Evolutionary conservation across 2,888 invertebrate species (phyloP), one percentile per base, ranked within the genome.

Genomic region (Rhogogaster chlorosoma): DNA sequence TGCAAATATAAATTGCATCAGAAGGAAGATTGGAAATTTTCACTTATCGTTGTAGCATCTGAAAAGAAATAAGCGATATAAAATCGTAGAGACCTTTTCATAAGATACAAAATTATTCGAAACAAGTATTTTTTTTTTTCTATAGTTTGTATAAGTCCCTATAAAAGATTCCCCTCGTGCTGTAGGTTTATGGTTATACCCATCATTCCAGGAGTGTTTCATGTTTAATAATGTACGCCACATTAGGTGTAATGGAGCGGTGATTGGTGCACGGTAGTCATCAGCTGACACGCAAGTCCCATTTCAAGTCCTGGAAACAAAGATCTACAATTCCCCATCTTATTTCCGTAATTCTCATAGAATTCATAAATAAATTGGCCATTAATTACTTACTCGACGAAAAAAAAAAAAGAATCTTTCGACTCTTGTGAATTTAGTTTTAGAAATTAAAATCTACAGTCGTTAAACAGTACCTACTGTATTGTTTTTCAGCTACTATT

Each of bases 251-350:
- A 49, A 77, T 53, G 32, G 32, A 77, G 18, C 77, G 53, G 49
- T 77, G 77, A 77, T 53, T 53, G 49, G 75, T 29, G 32, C 49
- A 29, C 75, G 49, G 75, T 77, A 77, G 71, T 73, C 71, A 77
- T 77, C 75, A 77, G 45, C 49, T 49, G 75, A 77, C 49, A 77
- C 75, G 75, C 53, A 77, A 77, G 75, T 77, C 32, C 29, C 49
- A 77, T 53, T 49, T 18, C 0, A 77, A 12, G 10, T 77, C 26
- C 7, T 77, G 29, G 29, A 29, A 77, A 77, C 49, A 53, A 77
- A 77, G 26, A 32, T 77, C 18, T 53, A 49, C 18, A 7, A 77
- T 53, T 18, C 7, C 38, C 42, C 18, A 77, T 49, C 32, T 49
- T 5, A 77, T 49, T 77, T 77, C 75, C 29, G 6, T 29, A 49